Conservation (phyloP, 2,113 vertebrate species). For the Protobothrops flavoviridis region DNA sequence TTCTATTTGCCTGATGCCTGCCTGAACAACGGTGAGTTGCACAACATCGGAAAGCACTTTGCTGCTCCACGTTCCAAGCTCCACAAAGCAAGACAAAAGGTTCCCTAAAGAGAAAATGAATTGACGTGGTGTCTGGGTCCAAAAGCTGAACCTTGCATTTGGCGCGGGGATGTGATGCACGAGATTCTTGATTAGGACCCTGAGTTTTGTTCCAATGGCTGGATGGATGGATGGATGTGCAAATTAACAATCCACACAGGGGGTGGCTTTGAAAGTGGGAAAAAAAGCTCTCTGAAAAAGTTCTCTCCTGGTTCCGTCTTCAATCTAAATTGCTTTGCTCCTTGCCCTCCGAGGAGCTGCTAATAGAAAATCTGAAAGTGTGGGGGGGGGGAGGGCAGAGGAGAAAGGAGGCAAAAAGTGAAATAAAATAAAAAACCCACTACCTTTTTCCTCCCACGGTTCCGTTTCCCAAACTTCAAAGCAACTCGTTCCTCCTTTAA, state of each 20-base stretch:
- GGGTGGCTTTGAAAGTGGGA: neutral
- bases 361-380: neutral
- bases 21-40: neutral
- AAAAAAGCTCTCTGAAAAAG: neutral
- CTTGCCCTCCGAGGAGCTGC: neutral
- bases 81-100: neutral
- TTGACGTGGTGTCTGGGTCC: neutral
- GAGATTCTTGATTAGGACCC: neutral
- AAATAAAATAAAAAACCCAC: too few species aligned
- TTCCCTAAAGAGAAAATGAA: conserved; percentile 10
- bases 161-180: neutral
- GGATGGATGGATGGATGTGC: neutral
- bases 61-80: neutral
- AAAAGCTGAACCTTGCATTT: neutral
- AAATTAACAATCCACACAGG: neutral
- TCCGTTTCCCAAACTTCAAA: too few species aligned
- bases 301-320: neutral
- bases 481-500: neutral
- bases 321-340: neutral
- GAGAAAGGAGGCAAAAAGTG: too few species aligned
- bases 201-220: neutral
- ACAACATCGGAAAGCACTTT: neutral
- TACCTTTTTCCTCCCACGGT: too few species aligned
- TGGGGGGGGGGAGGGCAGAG: too few species aligned
- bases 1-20: neutral